phyloP scores from a whole-genome alignment of 2,888 invertebrate genomes.

The Rhamnusium bicolor region DNA sequence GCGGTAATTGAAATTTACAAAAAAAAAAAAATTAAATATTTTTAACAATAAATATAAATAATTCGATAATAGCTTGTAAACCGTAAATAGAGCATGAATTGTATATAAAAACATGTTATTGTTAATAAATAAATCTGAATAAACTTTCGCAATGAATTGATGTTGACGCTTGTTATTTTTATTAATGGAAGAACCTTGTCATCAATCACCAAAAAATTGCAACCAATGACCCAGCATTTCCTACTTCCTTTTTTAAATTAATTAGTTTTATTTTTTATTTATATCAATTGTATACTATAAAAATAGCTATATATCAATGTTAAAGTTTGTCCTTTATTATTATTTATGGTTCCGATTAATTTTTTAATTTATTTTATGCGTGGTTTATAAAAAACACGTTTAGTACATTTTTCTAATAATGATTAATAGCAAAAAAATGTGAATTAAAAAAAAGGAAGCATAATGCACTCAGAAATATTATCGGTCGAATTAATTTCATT shows the following conservation, averaged over 20 bases:
- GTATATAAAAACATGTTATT: background rate
- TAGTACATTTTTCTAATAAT: background rate
- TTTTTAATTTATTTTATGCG: background rate
- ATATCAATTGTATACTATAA: background rate
- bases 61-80: background rate
- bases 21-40: background rate
- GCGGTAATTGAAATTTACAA: too few relatives aligned
- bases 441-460: too few relatives aligned
- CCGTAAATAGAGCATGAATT: constrained; percentile 14
- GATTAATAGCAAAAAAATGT: background rate
- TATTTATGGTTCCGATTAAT: background rate
- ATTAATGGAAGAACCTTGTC: constrained; percentile 5
- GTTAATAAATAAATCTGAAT: background rate
- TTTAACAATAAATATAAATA: background rate
- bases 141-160: constrained; percentile 6
- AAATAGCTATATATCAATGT: background rate
- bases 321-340: background rate
- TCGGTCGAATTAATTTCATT: too few relatives aligned
- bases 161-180: background rate
- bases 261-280: background rate
- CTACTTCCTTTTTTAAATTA: constrained; percentile 14
- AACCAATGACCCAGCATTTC: constrained; percentile 15
- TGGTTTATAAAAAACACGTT: too few relatives aligned
- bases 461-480: too few relatives aligned
- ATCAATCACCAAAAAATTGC: constrained; percentile 1